Evolutionary conservation across 1,140 invertebrate genomes (phyloP).

Genomic region (Ptiloglossa arizonensis): DNA sequence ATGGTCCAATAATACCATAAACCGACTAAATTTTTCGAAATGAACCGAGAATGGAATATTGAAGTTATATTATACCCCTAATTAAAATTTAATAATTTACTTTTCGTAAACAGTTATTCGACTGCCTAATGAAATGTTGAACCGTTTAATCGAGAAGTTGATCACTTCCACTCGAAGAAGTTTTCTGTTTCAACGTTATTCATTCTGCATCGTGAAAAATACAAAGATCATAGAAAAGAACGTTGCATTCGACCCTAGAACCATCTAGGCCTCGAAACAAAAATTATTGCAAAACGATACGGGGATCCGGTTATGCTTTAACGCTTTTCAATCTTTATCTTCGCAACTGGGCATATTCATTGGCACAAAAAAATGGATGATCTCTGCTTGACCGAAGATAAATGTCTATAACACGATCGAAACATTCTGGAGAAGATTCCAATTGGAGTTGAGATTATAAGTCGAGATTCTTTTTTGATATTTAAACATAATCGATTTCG

Average conservation of each 20-base stretch:
- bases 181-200: slow-evolving; percentile 17
- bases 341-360: not conserved
- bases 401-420: not conserved
- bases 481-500: too few species aligned
- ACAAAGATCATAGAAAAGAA: slow-evolving; percentile 24
- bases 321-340: slow-evolving; percentile 39
- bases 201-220: slow-evolving; percentile 30
- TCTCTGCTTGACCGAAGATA: slow-evolving; percentile 10
- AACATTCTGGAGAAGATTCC: too few species aligned
- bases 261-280: slow-evolving; percentile 36
- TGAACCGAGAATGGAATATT: too few species aligned
- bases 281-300: slow-evolving; percentile 34
- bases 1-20: too few species aligned
- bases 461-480: too few species aligned
- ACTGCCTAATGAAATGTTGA: not conserved
- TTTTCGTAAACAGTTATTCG: not conserved
- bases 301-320: slow-evolving; percentile 32
- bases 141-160: slow-evolving; percentile 14
- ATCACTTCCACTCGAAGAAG: slow-evolving; percentile 32
- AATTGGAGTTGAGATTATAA: too few species aligned
- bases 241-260: slow-evolving; percentile 14
- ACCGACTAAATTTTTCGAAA: too few species aligned
- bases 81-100: not conserved
- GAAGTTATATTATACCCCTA: too few species aligned
- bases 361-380: not conserved